A percentile compares a stretch with the other conserved stretches of the same genome.
These are phyloP conservation scores for Trinectes maculatus DNA, from an alignment of 2,113 vertebrate genomes.

Conservation along the genomic window DNA sequence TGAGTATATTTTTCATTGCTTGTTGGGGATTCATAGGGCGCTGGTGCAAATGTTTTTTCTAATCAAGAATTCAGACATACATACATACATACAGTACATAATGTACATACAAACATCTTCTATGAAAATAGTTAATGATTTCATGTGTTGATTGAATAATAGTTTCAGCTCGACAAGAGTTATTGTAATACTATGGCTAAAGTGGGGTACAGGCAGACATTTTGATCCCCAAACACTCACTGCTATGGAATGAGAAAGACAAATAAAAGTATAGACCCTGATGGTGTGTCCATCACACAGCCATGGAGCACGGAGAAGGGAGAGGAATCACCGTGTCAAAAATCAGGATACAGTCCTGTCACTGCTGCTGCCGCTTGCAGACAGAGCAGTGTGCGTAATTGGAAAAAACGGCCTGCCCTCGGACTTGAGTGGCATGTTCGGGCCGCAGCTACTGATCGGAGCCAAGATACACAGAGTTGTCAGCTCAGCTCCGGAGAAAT, in stretches of 20 bases:
- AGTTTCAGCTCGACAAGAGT: too few relatives aligned
- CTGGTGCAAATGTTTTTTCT: too few relatives aligned
- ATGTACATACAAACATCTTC: too few relatives aligned
- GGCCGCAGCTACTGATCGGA: conserved; percentile 33
- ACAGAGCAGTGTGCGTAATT: conserved; percentile 58
- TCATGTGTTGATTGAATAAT: too few relatives aligned
- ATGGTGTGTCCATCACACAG: conserved; percentile 5
- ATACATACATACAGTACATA: too few relatives aligned
- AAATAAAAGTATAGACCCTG: neutral
- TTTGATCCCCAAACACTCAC: too few relatives aligned
- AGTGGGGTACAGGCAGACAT: neutral
- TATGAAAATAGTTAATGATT: too few relatives aligned
- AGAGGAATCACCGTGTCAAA: conserved; percentile 16
- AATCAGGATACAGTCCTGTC: conserved; percentile 42
- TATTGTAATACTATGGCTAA: too few relatives aligned
- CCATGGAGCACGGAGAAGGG: conserved; percentile 4
- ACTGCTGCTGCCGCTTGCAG: conserved; percentile 33
- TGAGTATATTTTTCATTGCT: too few relatives aligned
- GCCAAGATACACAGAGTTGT: conserved; percentile 37
- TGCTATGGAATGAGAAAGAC: neutral
- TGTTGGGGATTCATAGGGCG: too few relatives aligned
- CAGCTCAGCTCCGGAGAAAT: conserved; percentile 45
- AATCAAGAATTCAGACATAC: too few relatives aligned
- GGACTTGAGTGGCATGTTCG: conserved; percentile 52
- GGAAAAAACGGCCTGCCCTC: conserved; percentile 46